These are phyloP conservation scores for Tanaodytes sp. DNA, from an alignment of 2,888 invertebrate genomes.

Conservation along the genomic window DNA sequence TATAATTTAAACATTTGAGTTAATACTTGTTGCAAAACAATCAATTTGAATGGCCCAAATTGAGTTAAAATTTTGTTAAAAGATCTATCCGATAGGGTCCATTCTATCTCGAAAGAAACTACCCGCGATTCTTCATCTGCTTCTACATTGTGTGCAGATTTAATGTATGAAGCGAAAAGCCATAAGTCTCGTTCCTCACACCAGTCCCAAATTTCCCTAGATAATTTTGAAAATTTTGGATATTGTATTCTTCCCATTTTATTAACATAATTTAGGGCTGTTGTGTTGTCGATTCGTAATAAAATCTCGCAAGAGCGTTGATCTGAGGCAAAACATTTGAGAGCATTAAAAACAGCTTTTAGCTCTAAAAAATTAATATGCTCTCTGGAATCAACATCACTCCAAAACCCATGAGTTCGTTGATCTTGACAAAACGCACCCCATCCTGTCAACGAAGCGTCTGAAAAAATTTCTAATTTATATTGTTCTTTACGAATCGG, in stretches of 20 bases:
- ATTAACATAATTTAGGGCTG: slow-evolving; percentile 24
- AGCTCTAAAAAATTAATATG: slow-evolving; percentile 36
- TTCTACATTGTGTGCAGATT: not conserved
- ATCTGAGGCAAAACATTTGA: slow-evolving; percentile 30
- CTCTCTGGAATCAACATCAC: not conserved
- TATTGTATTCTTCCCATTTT: slow-evolving; percentile 20
- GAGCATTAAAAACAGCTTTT: not conserved
- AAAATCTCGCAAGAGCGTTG: slow-evolving; percentile 19
- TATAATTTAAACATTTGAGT: slow-evolving; percentile 55
- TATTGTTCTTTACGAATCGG: not conserved
- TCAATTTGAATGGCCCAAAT: slow-evolving; percentile 52
- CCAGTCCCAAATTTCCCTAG: not conserved
- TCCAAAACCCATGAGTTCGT: slow-evolving; percentile 26
- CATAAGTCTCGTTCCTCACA: slow-evolving; percentile 1
- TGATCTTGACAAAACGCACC: slow-evolving; percentile 6
- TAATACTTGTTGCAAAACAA: slow-evolving; percentile 55
- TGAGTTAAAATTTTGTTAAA: not conserved
- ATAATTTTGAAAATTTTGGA: not conserved
- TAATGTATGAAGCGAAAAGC: not conserved
- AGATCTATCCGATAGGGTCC: slow-evolving; percentile 38
- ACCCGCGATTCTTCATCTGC: slow-evolving; percentile 32
- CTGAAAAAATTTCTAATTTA: slow-evolving; percentile 18
- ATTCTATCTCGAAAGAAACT: slow-evolving; percentile 31
- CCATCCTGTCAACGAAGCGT: slow-evolving; percentile 53
- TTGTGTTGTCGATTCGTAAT: slow-evolving; percentile 33